Base-by-base conservation (phyloP, 2,113 vertebrate species). In the Pseudonaja textilis region DNA sequence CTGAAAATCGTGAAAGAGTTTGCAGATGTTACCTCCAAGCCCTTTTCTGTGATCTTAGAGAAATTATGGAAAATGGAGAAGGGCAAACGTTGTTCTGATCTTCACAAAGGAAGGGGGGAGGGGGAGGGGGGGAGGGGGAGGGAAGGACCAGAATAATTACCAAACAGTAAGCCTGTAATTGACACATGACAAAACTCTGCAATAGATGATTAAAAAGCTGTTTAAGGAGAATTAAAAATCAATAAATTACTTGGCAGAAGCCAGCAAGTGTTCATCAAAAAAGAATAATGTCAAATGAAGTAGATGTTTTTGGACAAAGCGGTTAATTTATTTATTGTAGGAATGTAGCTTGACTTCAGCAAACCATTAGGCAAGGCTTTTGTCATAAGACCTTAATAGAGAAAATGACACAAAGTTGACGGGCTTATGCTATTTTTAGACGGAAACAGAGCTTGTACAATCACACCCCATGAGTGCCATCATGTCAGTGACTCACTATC, bases 41-140 rank as follows among this genome's bases (percentile, higher is more conserved):
- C 69, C 16, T 74, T 74, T 39, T 39, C 69, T 18, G 16, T 39
- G n/a, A 74, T 74, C n/a, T 74, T 74, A 39, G n/a, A 74, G 69
- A 74, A 34, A 39, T 39, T 74, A 18, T 74, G n/a, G 69, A 34
- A 5, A 74, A 74, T 34, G 64, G 64, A 34, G 64, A 69, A 69
- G 69, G 69, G 16, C n/a, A 74, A 74, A 74, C 39, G 16, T 18
- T 74, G n/a, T 74, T 39, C 16, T 39, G 64, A 69, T 69, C 5
- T 69, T 69, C 29, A 7, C 12, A 69, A 34, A 69, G 64, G n/a
- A 6, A 12, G 14, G 14, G 12, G 14, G n/a, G 47, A 50, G 5
- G 0, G 12, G 64, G 11, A 14, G n/a, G n/a, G n/a, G n/a, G n/a
- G n/a, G n/a, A n/a, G 0, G 12, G n/a, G 14, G 2, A 18, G n/a